Evolutionary conservation across 2,113 vertebrate genomes (phyloP).

Genomic region (Forbesichthys papilliferus): DNA sequence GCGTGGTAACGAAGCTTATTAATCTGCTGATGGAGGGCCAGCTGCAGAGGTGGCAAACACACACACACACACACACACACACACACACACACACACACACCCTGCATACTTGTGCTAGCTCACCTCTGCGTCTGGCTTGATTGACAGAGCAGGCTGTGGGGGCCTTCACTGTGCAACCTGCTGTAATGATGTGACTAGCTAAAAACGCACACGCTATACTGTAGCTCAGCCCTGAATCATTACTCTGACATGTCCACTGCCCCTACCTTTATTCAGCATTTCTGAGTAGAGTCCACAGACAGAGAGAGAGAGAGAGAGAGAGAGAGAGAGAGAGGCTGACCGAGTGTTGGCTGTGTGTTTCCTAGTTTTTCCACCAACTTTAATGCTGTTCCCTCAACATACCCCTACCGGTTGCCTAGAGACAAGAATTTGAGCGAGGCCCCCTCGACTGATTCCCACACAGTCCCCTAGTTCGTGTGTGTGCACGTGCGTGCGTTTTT

Average conservation of each 20-base stretch:
- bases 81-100: conserved; percentile 69
- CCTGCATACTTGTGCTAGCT: conserved; percentile 53
- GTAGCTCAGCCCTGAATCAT: too few relatives aligned
- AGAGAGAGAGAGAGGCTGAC: conserved; percentile 28
- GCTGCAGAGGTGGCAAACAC: conserved; percentile 94
- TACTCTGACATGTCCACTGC: not conserved
- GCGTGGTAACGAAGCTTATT: conserved; percentile 99
- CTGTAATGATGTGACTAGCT: too few relatives aligned
- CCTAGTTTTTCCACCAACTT: conserved; percentile 90
- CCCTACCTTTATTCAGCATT: conserved; percentile 52
- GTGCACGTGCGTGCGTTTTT: conserved; percentile 16
- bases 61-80: conserved; percentile 78
- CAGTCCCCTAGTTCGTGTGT: conserved; percentile 73
- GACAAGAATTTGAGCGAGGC: conserved; percentile 98
- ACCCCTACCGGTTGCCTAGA: conserved; percentile 97
- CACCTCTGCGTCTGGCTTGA: conserved; percentile 41
- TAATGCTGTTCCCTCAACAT: conserved; percentile 99
- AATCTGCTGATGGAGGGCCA: conserved; percentile 99
- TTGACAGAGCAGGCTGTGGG: conserved; percentile 41
- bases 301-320: conserved; percentile 36
- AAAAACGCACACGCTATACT: too few relatives aligned
- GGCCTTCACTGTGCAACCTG: not conserved
- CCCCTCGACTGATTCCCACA: conserved; percentile 99
- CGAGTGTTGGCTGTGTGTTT: conserved; percentile 48
- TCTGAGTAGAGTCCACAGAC: conserved; percentile 87